These are phyloP conservation scores for Cephus runcator DNA, from an alignment of 2,888 invertebrate species.

Conservation along the genomic window DNA sequence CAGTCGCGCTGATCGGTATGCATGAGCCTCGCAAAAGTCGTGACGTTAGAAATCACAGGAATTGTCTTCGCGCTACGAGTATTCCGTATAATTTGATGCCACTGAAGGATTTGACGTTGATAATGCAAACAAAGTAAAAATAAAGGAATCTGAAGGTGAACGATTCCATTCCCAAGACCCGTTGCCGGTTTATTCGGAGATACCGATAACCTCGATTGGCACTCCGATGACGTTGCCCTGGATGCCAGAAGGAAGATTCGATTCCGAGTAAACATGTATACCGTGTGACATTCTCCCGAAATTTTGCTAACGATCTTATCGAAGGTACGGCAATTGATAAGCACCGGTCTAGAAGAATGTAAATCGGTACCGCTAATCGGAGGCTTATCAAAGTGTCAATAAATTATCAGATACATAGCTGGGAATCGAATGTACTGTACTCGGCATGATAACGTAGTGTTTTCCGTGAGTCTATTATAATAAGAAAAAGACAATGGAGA, in stretches of 20 bases:
- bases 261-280: no score
- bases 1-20: neutral
- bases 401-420: neutral
- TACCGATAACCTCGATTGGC: neutral
- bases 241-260: neutral
- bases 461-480: no score
- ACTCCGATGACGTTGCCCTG: neutral
- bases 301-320: neutral
- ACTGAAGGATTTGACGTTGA: neutral
- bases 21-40: neutral
- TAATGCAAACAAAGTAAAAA: neutral
- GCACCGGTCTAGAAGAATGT: neutral
- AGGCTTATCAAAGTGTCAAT: neutral
- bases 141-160: no score
- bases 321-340: neutral
- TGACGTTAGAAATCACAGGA: neutral
- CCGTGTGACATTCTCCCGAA: no score
- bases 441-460: no score
- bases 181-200: no score
- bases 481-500: no score
- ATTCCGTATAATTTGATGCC: neutral
- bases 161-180: no score
- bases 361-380: neutral
- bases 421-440: no score
- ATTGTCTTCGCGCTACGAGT: neutral